Conservation (phyloP, 2,797 vertebrate species). For the Staurois parvus region DNA sequence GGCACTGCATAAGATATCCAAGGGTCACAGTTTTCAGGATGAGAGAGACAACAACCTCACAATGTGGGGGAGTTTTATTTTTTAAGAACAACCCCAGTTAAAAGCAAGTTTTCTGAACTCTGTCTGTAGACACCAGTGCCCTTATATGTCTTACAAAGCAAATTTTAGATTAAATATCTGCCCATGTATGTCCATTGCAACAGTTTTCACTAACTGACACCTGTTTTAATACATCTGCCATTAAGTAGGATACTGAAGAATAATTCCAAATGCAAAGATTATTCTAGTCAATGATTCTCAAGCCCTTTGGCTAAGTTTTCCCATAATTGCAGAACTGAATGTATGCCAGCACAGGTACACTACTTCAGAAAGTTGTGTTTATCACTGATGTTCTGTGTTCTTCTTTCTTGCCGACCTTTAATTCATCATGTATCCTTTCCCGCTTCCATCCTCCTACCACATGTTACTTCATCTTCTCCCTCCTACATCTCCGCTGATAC, state of each 20-base stretch:
- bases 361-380: not conserved
- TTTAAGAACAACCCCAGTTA: no score
- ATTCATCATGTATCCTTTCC: conserved; percentile 2
- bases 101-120: not conserved
- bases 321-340: not conserved
- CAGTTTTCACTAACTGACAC: not conserved
- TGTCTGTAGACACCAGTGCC: not conserved
- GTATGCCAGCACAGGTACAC: not conserved
- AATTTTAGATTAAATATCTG: not conserved
- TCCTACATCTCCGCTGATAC: not conserved
- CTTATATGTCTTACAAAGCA: not conserved
- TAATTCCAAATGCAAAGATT: not conserved
- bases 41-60: no score
- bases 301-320: not conserved
- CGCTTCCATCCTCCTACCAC: not conserved
- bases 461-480: not conserved
- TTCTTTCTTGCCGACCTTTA: conserved; percentile 15
- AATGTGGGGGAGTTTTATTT: no score
- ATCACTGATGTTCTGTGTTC: conserved; percentile 30
- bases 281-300: not conserved
- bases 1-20: not conserved
- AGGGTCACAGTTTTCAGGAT: no score
- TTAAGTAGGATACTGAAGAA: not conserved
- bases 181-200: not conserved
- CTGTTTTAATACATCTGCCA: conserved; percentile 4